These are phyloP conservation scores for Bombus breviceps DNA, from an alignment of 1,140 invertebrate genomes.

Conservation along the genomic window DNA sequence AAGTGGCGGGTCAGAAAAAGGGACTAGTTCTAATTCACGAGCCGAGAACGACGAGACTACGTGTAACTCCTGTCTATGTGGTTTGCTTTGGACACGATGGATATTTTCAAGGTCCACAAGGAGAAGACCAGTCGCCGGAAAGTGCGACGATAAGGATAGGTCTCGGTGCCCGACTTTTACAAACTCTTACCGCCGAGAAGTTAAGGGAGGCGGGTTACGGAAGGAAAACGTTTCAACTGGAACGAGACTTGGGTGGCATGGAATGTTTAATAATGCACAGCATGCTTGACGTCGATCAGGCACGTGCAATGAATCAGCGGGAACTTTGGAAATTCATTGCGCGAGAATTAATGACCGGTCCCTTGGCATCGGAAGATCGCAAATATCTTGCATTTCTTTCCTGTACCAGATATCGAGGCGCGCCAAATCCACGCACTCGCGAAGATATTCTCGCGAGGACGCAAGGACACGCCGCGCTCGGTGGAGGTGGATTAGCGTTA, in stretches of 20 bases:
- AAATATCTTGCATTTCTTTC: slow-evolving; percentile 96
- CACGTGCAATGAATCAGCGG: slow-evolving; percentile 88
- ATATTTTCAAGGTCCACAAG: slow-evolving; percentile 87
- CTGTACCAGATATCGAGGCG: slow-evolving; percentile 91
- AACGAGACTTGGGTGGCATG: slow-evolving; percentile 85
- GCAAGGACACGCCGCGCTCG: slow-evolving; percentile 93
- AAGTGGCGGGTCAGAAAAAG: slow-evolving; percentile 72
- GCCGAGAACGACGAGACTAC: slow-evolving; percentile 75
- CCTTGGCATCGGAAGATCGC: slow-evolving; percentile 85
- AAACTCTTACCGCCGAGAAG: slow-evolving; percentile 94
- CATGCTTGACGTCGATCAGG: slow-evolving; percentile 87
- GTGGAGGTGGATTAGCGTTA: slow-evolving; percentile 94
- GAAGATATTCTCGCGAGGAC: slow-evolving; percentile 89
- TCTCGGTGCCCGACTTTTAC: slow-evolving; percentile 90
- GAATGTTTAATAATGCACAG: slow-evolving; percentile 88
- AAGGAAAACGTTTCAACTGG: slow-evolving; percentile 92
- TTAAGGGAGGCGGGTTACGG: slow-evolving; percentile 91
- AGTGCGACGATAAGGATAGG: slow-evolving; percentile 90
- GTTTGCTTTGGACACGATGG: slow-evolving; percentile 90
- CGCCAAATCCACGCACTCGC: slow-evolving; percentile 85
- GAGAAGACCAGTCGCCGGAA: slow-evolving; percentile 87
- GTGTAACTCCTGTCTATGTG: slow-evolving; percentile 88
- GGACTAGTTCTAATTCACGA: slow-evolving; percentile 76
- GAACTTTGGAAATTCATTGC: slow-evolving; percentile 94
- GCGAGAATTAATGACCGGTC: slow-evolving; percentile 89